Percentiles rank a stretch among this genome's conserved stretches.
phyloP scores from a whole-genome alignment of 2,797 vertebrate species.

The Argyrosomus regius region DNA sequence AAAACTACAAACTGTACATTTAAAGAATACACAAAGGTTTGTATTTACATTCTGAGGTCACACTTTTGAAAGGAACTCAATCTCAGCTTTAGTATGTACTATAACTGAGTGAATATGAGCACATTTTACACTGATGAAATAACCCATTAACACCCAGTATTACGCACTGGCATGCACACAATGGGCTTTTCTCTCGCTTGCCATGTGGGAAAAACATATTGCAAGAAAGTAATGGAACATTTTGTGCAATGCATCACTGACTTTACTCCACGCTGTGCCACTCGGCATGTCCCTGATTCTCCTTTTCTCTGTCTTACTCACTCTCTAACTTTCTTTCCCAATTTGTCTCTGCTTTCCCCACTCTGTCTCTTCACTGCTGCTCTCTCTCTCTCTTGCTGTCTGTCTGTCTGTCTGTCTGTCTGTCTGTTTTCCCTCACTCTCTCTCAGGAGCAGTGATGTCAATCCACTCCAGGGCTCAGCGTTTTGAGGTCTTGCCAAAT shows the following conservation, averaged over 20 bases:
- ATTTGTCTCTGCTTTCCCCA: constrained; percentile 53
- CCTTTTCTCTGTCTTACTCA: constrained; percentile 41
- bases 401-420: constrained; percentile 28
- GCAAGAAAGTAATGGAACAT: constrained; percentile 75
- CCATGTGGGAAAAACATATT: constrained; percentile 65
- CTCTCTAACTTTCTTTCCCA: constrained; percentile 54
- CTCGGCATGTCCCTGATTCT: constrained; percentile 46
- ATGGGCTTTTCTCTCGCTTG: constrained; percentile 62
- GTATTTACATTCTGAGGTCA: constrained; percentile 38
- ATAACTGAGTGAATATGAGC: constrained; percentile 35
- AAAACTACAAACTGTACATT: constrained; percentile 5
- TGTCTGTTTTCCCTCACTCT: constrained; percentile 41
- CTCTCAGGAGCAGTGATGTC: constrained; percentile 90
- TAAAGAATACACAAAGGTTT: constrained; percentile 28
- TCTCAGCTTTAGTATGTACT: constrained; percentile 20
- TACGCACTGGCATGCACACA: constrained; percentile 65
- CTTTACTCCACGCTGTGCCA: constrained; percentile 58
- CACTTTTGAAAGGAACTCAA: constrained; percentile 17
- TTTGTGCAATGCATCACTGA: constrained; percentile 65
- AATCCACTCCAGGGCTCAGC: constrained; percentile 84
- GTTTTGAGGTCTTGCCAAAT: constrained; percentile 92
- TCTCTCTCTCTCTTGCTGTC: constrained; percentile 29
- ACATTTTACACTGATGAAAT: constrained; percentile 58
- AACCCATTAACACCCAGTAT: constrained; percentile 64
- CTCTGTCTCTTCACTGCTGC: constrained; percentile 46